Conservation (phyloP, 2,113 vertebrate species). For the Diadophis punctatus region DNA sequence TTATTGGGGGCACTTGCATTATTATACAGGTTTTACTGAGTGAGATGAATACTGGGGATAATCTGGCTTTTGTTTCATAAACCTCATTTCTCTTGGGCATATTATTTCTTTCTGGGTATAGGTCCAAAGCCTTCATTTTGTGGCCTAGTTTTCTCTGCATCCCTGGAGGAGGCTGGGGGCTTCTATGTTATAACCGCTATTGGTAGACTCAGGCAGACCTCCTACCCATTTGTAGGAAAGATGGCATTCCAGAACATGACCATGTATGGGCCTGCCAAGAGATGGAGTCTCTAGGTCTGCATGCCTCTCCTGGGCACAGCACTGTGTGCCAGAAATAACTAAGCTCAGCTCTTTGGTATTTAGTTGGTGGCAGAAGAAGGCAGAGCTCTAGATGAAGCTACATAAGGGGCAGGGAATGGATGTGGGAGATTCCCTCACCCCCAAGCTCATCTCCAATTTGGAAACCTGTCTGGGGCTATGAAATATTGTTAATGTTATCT, state of each 20-base stretch:
- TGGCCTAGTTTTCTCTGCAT: neutral
- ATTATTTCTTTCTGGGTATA: neutral
- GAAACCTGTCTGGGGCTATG: neutral
- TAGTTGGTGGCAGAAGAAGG: neutral
- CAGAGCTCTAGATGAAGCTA: slow-evolving; percentile 13
- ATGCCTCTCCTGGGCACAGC: neutral
- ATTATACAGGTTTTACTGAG: neutral
- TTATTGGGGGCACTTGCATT: neutral
- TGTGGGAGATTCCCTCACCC: neutral
- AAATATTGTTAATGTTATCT: neutral
- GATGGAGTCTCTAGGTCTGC: slow-evolving; percentile 1
- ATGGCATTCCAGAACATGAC: neutral
- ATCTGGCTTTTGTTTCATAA: neutral
- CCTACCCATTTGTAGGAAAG: neutral
- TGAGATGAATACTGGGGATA: neutral
- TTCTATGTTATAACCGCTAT: neutral
- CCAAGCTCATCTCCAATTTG: neutral
- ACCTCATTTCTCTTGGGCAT: neutral
- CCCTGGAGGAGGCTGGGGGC: neutral
- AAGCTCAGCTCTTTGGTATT: slow-evolving; percentile 7
- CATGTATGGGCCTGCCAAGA: slow-evolving; percentile 6
- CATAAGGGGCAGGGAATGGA: neutral
- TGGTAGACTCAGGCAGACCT: neutral
- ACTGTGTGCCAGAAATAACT: slow-evolving; percentile 23
- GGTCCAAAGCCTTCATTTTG: neutral